A percentile compares a stretch with the other conserved stretches of the same genome.
phyloP scores from a whole-genome alignment of 2,797 vertebrate genomes.

The Triplophysa yarkandensis region DNA sequence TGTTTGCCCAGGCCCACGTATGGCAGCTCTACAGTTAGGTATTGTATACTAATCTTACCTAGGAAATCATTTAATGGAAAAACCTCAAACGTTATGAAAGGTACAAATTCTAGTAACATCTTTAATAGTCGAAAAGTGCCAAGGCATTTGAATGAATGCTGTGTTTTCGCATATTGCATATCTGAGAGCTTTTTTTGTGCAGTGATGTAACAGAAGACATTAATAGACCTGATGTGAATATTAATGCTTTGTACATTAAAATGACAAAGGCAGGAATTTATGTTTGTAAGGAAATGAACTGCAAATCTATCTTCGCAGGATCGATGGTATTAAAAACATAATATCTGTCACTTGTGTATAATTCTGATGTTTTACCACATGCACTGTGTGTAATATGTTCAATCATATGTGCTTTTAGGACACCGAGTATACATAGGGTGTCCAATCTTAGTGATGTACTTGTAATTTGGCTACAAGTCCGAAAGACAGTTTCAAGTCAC shows the following conservation, averaged over 20 bases:
- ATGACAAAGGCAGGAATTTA: not conserved
- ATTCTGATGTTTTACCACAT: not conserved
- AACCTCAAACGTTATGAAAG: no score
- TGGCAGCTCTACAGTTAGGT: not conserved
- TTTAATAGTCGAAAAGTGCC: not conserved
- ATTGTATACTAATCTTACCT: not conserved
- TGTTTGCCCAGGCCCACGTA: not conserved
- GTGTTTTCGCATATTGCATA: not conserved
- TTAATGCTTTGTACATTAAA: constrained; percentile 9
- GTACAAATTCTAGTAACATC: no score
- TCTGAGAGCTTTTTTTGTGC: not conserved
- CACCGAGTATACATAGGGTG: not conserved
- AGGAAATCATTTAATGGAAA: not conserved
- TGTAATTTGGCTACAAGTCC: not conserved
- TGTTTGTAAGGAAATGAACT: not conserved
- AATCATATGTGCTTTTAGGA: not conserved
- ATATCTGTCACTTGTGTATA: not conserved
- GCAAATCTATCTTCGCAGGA: not conserved
- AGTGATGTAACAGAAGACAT: not conserved
- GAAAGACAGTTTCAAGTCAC: not conserved
- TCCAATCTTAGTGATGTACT: not conserved
- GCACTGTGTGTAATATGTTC: not conserved
- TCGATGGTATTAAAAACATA: not conserved
- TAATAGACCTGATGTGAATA: not conserved
- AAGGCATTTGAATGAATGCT: not conserved